These are phyloP conservation scores for Glaucidium brasilianum DNA, from an alignment of 2,113 vertebrate species.

Conservation along the genomic window DNA sequence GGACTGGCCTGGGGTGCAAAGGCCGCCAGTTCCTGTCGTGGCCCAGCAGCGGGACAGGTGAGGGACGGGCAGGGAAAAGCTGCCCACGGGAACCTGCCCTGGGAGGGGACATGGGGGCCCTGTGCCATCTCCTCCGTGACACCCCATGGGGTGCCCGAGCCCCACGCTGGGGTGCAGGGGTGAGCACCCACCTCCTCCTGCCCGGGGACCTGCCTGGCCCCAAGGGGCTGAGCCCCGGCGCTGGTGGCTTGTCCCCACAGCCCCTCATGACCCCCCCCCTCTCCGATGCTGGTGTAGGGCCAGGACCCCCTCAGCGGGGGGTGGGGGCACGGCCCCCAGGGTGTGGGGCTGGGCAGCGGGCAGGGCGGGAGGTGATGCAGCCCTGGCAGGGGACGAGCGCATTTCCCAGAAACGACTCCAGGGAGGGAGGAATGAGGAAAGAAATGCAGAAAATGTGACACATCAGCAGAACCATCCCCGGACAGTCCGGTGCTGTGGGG, in stretches of 20 bases:
- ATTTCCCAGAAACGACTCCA: background rate
- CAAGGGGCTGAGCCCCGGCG: background rate
- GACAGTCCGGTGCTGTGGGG: background rate
- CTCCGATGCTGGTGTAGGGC: rapidly evolving
- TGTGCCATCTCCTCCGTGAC: rapidly evolving
- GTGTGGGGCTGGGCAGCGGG: background rate
- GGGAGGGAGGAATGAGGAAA: conserved; percentile 31
- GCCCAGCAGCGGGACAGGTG: no score
- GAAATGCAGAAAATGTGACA: conserved; percentile 62
- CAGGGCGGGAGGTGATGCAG: background rate
- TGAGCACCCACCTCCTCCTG: background rate
- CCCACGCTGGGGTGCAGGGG: background rate
- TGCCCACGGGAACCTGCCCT: background rate
- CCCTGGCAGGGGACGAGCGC: background rate
- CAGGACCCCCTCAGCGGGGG: background rate
- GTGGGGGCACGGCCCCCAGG: background rate
- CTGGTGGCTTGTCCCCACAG: rapidly evolving
- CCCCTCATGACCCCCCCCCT: background rate
- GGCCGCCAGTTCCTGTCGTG: no score
- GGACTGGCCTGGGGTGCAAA: no score
- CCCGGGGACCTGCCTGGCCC: background rate
- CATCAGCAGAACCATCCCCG: conserved; percentile 49
- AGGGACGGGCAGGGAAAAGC: no score
- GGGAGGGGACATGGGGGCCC: rapidly evolving
- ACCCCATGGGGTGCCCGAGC: rapidly evolving